Percentiles rank a stretch among this genome's conserved stretches.
These are phyloP conservation scores for Rhagoletis zephyria DNA, from an alignment of 1,140 invertebrate genomes.

Conservation along the genomic window DNA sequence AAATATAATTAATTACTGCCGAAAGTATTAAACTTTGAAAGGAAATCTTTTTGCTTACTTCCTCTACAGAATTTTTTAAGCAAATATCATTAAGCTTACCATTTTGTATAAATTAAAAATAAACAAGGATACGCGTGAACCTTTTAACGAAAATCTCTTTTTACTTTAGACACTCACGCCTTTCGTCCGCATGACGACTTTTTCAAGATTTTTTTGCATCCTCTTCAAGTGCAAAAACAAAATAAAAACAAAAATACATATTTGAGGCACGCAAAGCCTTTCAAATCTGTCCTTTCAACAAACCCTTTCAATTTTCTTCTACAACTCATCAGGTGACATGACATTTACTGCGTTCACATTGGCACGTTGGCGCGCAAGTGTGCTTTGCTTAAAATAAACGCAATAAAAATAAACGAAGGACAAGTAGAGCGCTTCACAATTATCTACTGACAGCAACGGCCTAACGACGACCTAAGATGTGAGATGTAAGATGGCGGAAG, in stretches of 20 bases:
- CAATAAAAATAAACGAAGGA: neutral
- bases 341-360: constrained; percentile 22
- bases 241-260: neutral
- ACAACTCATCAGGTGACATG: constrained; percentile 40
- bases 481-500: neutral
- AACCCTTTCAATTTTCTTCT: constrained; percentile 31
- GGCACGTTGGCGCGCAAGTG: constrained; percentile 13
- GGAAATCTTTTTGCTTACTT: no score
- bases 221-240: neutral
- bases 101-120: neutral
- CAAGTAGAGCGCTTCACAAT: constrained; percentile 3
- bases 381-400: constrained; percentile 21
- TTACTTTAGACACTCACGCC: neutral
- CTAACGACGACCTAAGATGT: constrained; percentile 12
- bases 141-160: constrained; percentile 10
- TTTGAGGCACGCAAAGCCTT: constrained; percentile 35
- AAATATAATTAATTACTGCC: no score
- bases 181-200: neutral
- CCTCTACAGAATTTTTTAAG: no score
- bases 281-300: constrained; percentile 22
- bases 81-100: no score
- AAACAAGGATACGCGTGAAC: neutral
- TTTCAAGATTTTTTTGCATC: neutral
- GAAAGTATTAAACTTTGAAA: no score
- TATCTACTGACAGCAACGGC: neutral